Evolutionary conservation across 2,113 vertebrate genomes (phyloP).

Genomic region (Stictonetta naevosa): DNA sequence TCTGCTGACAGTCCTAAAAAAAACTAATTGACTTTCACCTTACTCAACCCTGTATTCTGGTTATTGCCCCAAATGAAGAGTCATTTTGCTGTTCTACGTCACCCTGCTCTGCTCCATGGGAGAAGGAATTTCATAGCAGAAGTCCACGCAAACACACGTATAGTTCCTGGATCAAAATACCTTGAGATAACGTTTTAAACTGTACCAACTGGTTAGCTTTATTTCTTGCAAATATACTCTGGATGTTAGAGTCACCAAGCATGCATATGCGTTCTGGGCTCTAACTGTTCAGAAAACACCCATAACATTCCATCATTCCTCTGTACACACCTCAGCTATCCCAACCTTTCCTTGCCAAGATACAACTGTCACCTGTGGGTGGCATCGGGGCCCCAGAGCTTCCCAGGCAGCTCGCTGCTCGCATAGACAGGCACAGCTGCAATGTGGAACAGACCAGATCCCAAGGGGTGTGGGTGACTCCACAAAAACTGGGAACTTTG

Average conservation of each 20-base stretch:
- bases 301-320: neutral
- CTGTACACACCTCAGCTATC: neutral
- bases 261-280: neutral
- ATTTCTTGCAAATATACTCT: neutral
- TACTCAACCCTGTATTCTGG: neutral
- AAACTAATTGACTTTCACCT: neutral
- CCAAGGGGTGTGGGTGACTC: neutral
- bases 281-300: neutral
- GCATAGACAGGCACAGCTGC: fast-evolving
- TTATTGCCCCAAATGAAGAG: neutral
- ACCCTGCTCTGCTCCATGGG: neutral
- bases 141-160: fast-evolving
- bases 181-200: neutral
- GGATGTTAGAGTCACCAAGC: neutral
- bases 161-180: neutral
- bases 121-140: neutral
- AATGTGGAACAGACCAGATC: fast-evolving
- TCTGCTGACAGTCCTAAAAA: neutral
- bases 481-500: neutral
- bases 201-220: neutral
- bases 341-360: neutral
- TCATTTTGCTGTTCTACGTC: neutral
- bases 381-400: neutral
- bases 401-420: neutral
- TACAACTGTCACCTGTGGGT: neutral